These are phyloP conservation scores for Tolmerus cingulatus DNA, from an alignment of 2,888 invertebrate species.

Conservation along the genomic window DNA sequence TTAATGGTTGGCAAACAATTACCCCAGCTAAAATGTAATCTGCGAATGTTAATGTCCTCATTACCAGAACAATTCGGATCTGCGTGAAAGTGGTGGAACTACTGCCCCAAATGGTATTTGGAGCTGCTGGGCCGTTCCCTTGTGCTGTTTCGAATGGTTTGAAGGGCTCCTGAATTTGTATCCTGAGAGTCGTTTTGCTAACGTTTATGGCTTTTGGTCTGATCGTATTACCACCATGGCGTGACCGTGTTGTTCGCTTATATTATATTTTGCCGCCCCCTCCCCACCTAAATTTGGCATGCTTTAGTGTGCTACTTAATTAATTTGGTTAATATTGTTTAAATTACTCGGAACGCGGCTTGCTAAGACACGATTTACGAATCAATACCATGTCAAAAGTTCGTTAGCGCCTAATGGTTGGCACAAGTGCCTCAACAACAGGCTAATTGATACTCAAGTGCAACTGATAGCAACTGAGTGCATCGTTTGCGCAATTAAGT, in stretches of 20 bases:
- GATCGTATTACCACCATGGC: slow-evolving; percentile 23
- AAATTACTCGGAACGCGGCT: neutral
- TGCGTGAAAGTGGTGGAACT: slow-evolving; percentile 30
- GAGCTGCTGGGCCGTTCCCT: slow-evolving; percentile 4
- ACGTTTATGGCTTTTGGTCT: slow-evolving; percentile 31
- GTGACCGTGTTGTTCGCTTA: neutral
- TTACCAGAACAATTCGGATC: slow-evolving; percentile 30
- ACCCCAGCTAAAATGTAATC: slow-evolving; percentile 31
- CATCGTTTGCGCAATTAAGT: neutral
- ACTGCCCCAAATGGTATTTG: slow-evolving; percentile 22
- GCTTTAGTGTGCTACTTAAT: slow-evolving; percentile 6
- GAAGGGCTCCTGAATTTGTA: slow-evolving; percentile 24
- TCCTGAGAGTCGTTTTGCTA: slow-evolving; percentile 30
- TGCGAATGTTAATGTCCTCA: slow-evolving; percentile 35
- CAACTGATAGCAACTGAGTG: neutral
- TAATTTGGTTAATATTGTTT: slow-evolving; percentile 15
- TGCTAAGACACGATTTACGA: slow-evolving; percentile 20
- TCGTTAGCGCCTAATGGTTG: neutral
- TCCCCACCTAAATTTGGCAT: neutral
- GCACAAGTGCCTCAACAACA: neutral
- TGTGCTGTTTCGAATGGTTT: slow-evolving; percentile 27
- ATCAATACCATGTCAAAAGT: neutral
- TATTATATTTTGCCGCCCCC: neutral
- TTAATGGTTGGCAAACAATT: slow-evolving; percentile 33
- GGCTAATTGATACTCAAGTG: neutral